Evolutionary conservation across 2,113 vertebrate species (phyloP).

Genomic region (Pachyramphus minor): DNA sequence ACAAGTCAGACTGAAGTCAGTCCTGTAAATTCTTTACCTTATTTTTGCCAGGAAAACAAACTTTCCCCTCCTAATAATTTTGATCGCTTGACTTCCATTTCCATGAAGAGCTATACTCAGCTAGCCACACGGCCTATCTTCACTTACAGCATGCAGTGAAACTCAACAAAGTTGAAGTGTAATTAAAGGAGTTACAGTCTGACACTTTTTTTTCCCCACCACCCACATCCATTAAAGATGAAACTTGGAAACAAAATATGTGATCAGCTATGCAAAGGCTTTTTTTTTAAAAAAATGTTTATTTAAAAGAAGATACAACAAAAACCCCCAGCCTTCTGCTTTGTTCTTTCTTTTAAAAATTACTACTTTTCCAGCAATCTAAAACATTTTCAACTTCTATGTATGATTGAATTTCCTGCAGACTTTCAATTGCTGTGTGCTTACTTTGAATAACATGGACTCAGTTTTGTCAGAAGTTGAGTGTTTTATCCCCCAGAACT

Average conservation of each 20-base stretch:
- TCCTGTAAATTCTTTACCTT: background rate
- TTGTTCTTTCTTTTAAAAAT: background rate
- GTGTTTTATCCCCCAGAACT: background rate
- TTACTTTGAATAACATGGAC: background rate
- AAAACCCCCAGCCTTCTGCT: rapidly evolving
- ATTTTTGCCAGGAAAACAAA: conserved; percentile 3
- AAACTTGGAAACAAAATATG: background rate
- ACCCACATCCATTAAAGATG: background rate
- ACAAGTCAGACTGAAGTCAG: background rate
- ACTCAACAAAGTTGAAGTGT: background rate
- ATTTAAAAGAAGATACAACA: background rate
- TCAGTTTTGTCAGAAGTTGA: background rate
- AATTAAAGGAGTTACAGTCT: background rate
- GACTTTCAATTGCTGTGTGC: background rate
- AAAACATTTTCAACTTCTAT: background rate
- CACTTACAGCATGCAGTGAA: background rate
- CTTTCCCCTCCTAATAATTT: background rate
- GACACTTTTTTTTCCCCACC: background rate
- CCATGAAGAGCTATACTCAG: background rate
- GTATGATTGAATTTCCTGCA: background rate
- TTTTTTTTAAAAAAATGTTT: background rate
- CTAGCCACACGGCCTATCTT: background rate
- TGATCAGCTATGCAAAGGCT: background rate
- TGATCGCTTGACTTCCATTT: conserved; percentile 19
- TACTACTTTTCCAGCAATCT: background rate